Conservation (phyloP, 2,797 vertebrate genomes). For the Eulemur mongoz region DNA sequence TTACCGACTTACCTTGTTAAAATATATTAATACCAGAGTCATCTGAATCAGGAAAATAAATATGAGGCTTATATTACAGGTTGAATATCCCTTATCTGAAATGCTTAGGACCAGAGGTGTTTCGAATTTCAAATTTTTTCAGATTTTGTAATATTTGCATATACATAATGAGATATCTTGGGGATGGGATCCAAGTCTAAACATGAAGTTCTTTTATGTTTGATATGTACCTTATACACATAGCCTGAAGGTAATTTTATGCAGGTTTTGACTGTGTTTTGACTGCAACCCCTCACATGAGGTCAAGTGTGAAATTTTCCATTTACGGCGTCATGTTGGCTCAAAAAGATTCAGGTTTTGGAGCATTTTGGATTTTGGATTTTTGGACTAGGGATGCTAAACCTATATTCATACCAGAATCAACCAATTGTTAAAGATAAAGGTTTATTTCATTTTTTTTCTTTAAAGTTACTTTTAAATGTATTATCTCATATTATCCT, state of each 20-base stretch:
- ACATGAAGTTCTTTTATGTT: not conserved
- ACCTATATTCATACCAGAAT: not conserved
- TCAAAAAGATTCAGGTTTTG: not conserved
- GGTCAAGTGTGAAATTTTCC: not conserved
- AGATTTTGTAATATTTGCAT: not conserved
- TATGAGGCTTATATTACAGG: not conserved
- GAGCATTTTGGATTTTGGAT: not conserved
- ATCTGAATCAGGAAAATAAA: conserved; percentile 30
- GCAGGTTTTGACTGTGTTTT: not conserved
- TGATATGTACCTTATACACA: not conserved
- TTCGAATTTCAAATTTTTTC: not conserved
- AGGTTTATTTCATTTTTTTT: not conserved
- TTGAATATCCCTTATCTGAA: not conserved
- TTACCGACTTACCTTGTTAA: not conserved
- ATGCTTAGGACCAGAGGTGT: not conserved
- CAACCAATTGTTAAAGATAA: not conserved
- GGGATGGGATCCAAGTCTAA: not conserved
- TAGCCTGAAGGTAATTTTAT: not conserved
- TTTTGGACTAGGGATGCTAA: not conserved
- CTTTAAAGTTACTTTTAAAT: conserved; percentile 18
- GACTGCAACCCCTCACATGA: not conserved
- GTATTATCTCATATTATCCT: not conserved
- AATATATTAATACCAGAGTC: not conserved
- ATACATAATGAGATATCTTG: not conserved
- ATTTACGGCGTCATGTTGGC: too few relatives aligned